These are phyloP conservation scores for Dipodomys ordii DNA, from an alignment of 2,113 vertebrate species.

Conservation along the genomic window DNA sequence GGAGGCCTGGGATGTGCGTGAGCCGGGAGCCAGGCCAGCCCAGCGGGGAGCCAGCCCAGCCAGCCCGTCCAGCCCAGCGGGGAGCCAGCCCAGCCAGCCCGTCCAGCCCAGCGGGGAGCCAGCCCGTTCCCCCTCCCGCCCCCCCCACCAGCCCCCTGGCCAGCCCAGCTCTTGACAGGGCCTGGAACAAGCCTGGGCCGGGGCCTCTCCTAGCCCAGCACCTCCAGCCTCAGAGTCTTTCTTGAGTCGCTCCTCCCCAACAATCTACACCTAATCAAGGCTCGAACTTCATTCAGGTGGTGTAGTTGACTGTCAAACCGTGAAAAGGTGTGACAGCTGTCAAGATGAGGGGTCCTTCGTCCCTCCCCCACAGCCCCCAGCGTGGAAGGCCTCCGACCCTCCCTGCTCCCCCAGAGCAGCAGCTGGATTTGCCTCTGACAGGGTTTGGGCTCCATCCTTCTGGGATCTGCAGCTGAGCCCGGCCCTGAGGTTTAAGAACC, in stretches of 20 bases:
- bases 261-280: fast-evolving
- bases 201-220: not conserved
- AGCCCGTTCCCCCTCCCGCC: no score
- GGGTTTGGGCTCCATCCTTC: not conserved
- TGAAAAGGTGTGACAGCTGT: fast-evolving
- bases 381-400: no score
- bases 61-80: no score
- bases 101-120: no score
- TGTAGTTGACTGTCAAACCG: not conserved
- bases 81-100: no score
- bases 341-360: not conserved
- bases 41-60: no score
- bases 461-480: not conserved
- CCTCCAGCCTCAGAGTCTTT: fast-evolving
- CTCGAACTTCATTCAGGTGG: fast-evolving
- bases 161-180: not conserved
- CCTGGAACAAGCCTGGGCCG: not conserved
- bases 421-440: not conserved
- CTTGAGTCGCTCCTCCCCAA: not conserved
- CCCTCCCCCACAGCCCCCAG: fast-evolving
- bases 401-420: not conserved
- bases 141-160: not conserved
- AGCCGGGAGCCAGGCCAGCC: not conserved
- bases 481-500: not conserved
- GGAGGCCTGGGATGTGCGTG: not conserved